Evolutionary conservation across 2,888 invertebrate species (phyloP), one percentile per base, ranked within the genome.

Genomic region (Geotrupes spiniger): DNA sequence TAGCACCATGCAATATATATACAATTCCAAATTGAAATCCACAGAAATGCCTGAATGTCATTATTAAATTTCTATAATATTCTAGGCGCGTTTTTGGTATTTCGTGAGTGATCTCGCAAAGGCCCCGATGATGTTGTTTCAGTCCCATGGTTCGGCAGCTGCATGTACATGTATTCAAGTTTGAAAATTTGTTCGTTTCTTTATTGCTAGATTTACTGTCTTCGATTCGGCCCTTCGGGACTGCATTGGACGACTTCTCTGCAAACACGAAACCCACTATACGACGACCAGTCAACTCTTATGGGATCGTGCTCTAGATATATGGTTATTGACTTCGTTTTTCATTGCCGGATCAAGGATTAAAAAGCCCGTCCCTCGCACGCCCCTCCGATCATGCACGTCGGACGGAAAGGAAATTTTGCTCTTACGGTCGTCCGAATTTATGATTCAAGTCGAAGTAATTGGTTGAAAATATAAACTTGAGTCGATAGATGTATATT

Each of bases 181-280:
- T 56, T 52, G 56, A 58, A 21, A 61, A 62, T 60, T 58, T 61
- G 56, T 61, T 61, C 59, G 60, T 56, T 55, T 52, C 57, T 59
- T 60, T 62, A 62, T 62, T 61, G 60, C 56, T 49, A 54, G 61
- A 60, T 61, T 61, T 62, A 59, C 54, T 54, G 56, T 54, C 57
- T 56, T 58, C 58, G 58, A 58, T 58, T 56, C 47, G 51, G 46
- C 47, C 56, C 51, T 49, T 25, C 48, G 54, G 58, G 56, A 56
- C 51, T 51, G 54, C 47, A 46, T 54, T 52, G 51, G 47, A 49
- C 51, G 51, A 53, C 50, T 54, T 42, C 43, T 43, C 33, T 43
- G 56, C 49, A 56, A 56, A 58, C 56, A 54, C 52, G 47, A 50
- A 45, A 53, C 49, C 48, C 54, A 52, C 45, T 52, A 50, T 48